Conservation (phyloP, 2,113 vertebrate genomes). For the Regulus satrapa region DNA sequence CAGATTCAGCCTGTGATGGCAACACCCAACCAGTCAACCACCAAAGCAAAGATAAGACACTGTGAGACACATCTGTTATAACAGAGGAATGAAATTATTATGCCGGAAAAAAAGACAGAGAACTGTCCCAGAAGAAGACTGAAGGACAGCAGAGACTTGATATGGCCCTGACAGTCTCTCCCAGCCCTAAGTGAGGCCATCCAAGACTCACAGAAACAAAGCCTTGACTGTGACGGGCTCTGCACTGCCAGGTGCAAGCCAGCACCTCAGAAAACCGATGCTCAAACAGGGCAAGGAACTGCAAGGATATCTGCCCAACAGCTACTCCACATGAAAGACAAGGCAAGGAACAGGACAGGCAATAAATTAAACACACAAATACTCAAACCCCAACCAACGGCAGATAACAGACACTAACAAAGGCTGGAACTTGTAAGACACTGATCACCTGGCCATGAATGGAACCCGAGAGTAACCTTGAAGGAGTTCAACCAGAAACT, state of each 20-base stretch:
- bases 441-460: not conserved
- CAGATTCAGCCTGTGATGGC: not conserved
- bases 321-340: slow-evolving; percentile 28
- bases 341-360: slow-evolving; percentile 5
- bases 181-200: not conserved
- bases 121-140: not conserved
- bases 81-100: not conserved
- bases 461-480: not conserved
- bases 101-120: not conserved
- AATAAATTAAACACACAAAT: slow-evolving; percentile 36
- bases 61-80: not conserved
- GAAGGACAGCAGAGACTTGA: not conserved
- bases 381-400: not conserved
- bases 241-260: not conserved
- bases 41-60: not conserved
- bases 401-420: not conserved
- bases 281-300: not conserved
- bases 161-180: not conserved
- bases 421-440: not conserved
- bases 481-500: slow-evolving; percentile 45
- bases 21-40: not conserved
- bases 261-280: not conserved
- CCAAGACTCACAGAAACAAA: not conserved
- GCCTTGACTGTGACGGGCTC: not conserved
- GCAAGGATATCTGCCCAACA: not conserved